Percentiles rank a stretch among this genome's conserved stretches.
Conservation (phyloP, 2,113 vertebrate genomes). For the Hydrochoerus hydrochaeris region DNA sequence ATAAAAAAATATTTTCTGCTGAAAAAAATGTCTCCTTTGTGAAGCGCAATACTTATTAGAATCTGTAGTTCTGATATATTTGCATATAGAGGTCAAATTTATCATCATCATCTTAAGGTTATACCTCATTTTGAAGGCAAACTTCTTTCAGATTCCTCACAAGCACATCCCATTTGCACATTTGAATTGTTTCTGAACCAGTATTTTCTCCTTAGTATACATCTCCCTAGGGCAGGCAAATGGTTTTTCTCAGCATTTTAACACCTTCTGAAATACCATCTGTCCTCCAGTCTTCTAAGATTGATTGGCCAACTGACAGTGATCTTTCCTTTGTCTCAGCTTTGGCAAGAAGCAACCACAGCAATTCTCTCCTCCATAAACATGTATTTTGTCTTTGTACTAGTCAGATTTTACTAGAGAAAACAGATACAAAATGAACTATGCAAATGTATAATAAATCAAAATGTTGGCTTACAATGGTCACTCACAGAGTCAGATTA, state of each 20-base stretch:
- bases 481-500: too few species aligned
- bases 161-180: background rate
- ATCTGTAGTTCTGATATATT: constrained; percentile 23
- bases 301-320: background rate
- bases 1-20: too few species aligned
- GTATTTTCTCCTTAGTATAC: background rate
- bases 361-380: background rate
- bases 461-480: too few species aligned
- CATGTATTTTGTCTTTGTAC: background rate
- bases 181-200: constrained; percentile 62
- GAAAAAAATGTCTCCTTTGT: background rate
- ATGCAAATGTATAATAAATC: too few species aligned
- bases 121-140: background rate
- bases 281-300: constrained; percentile 21
- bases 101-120: constrained; percentile 33
- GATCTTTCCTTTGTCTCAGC: constrained; percentile 6
- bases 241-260: constrained; percentile 43
- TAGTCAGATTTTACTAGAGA: too few species aligned
- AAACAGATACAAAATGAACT: too few species aligned
- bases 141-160: constrained; percentile 30
- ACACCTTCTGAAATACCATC: background rate
- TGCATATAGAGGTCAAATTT: constrained; percentile 12
- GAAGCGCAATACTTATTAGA: background rate
- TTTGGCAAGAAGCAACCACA: constrained; percentile 21
- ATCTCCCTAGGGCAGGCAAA: constrained; percentile 45